Base-by-base conservation (phyloP, 2,113 vertebrate genomes). In the Ramphastos sulfuratus region DNA sequence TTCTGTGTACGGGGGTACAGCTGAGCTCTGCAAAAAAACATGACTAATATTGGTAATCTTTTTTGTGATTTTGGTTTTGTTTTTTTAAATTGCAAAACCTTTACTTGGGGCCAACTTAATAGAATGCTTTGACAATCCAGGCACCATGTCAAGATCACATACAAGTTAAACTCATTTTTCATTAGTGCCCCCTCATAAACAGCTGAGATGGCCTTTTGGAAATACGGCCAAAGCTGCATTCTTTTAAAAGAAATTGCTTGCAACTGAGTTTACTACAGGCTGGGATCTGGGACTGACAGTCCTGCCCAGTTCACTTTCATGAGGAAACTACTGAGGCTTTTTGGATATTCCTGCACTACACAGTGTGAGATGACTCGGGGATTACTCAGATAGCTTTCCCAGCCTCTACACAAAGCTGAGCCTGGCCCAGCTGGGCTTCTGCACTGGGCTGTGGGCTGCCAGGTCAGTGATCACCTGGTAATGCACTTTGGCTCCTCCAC, bases 351-450 rank as follows among this genome's bases (percentile, higher is more conserved):
- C 77, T 30, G 56, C 71, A 24, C 54, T 12, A 2, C 19, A 1
- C 15, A 5, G 28, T 4, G 20, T 0, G 2, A 66, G 78, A 2
- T 24, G 69, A 13, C 0, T 0, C 0, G 0, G 37, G 56, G 28
- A 9, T 9, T 27, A 9, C 50, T 24, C 48, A 3, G 39, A 15
- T 6, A 4, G 61, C 35, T 59, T 37, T 44, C 5, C 12, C 66
- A 55, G 71, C 80, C 31, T 2, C 64, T 25, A 65, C 46, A 1
- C 6, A 1, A 4, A 5, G 69, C 80, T 17, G 35, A 69, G 50
- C 64, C 67, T 12, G 16, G 63, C 54, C 60, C 18, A 74, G 54
- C 46, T 21, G 56, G 44, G 42, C 63, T 39, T n/a, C 2, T 6
- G 11, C 60, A 3, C 35, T 3, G 66, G 46, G 46, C n/a, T 15